Conservation (phyloP, 2,797 vertebrate genomes). For the Heterohyrax brucei region DNA sequence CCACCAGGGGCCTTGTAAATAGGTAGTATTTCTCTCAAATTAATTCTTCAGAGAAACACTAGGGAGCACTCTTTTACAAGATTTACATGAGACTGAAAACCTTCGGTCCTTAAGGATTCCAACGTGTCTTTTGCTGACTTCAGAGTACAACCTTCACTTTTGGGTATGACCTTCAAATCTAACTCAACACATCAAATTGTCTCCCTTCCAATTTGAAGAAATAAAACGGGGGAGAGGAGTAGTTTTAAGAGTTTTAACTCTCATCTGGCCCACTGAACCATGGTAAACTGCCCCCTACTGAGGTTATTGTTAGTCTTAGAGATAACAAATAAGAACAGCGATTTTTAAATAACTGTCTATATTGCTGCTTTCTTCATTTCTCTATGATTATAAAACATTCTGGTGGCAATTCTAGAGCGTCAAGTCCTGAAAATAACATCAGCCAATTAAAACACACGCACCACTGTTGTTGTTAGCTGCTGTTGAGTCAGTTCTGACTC, state of each 20-base stretch:
- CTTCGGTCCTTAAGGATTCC: constrained; percentile 33
- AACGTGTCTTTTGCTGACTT: constrained; percentile 68
- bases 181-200: background rate
- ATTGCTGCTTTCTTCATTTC: constrained; percentile 18
- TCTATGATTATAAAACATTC: constrained; percentile 51
- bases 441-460: constrained; percentile 51
- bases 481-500: background rate
- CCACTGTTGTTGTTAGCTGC: background rate
- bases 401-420: constrained; percentile 66
- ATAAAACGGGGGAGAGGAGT: constrained; percentile 20
- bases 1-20: background rate
- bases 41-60: constrained; percentile 72
- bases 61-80: constrained; percentile 74
- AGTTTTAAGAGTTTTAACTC: constrained; percentile 44
- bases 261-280: constrained; percentile 50
- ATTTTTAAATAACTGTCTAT: constrained; percentile 71
- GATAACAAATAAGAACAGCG: constrained; percentile 66
- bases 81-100: constrained; percentile 14
- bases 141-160: constrained; percentile 32
- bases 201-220: constrained; percentile 48
- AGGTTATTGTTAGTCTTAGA: constrained; percentile 65
- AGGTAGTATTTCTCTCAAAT: constrained; percentile 64
- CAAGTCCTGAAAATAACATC: constrained; percentile 59
- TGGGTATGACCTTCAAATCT: constrained; percentile 49
- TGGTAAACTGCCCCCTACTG: background rate